Evolutionary conservation across 2,888 invertebrate genomes (phyloP).

Genomic region (Eurytoma californica): DNA sequence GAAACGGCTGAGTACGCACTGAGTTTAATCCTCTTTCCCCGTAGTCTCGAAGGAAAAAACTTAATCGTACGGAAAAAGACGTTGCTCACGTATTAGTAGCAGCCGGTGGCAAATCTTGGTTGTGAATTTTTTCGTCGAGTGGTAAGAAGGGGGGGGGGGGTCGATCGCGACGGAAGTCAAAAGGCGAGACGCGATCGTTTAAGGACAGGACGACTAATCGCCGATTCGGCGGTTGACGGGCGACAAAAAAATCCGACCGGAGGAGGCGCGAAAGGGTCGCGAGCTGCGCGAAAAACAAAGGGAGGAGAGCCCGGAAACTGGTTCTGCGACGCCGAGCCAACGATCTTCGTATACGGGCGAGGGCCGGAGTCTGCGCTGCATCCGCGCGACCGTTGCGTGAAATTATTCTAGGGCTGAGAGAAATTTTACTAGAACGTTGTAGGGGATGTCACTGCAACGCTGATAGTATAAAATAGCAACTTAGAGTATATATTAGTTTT

Average conservation of each 20-base stretch:
- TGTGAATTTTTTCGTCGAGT: background rate
- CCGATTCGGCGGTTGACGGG: constrained; percentile 40
- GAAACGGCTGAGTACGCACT: constrained; percentile 1
- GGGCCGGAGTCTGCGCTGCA: constrained; percentile 9
- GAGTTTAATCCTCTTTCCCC: constrained; percentile 20
- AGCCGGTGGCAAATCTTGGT: no score
- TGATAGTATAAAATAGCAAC: no score
- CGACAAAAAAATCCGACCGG: background rate
- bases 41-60: constrained; percentile 27
- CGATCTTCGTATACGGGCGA: constrained; percentile 12
- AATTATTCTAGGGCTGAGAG: constrained; percentile 20
- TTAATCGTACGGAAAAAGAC: constrained; percentile 41
- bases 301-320: constrained; percentile 38
- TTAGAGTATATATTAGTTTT: no score
- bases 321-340: constrained; percentile 22
- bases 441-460: no score
- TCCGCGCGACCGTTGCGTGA: constrained; percentile 28
- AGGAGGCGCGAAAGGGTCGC: constrained; percentile 48
- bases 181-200: constrained; percentile 18
- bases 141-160: background rate
- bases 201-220: constrained; percentile 35
- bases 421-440: no score
- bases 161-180: constrained; percentile 10
- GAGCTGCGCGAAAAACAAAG: constrained; percentile 35
- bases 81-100: background rate